Percentiles rank a stretch among this genome's conserved stretches.
Conservation (phyloP, 2,797 vertebrate genomes). For the Phylloscopus collybita region DNA sequence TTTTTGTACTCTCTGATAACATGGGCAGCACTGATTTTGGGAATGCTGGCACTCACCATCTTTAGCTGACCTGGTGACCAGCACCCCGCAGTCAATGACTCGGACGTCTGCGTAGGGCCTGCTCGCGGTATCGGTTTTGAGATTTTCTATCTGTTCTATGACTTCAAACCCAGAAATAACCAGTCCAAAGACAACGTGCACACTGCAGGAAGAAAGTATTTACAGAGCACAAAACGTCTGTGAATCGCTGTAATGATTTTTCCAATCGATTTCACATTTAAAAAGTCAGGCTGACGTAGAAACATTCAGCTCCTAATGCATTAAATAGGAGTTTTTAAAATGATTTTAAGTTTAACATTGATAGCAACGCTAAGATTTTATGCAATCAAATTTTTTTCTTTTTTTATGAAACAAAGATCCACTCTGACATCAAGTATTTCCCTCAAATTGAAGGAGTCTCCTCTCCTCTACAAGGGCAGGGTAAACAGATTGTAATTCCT, state of each 20-base stretch:
- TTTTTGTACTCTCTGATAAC: neutral
- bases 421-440: neutral
- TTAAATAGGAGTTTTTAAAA: neutral
- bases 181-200: conserved; percentile 96
- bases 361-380: neutral
- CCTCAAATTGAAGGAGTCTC: neutral
- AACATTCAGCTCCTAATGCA: neutral
- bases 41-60: conserved; percentile 79
- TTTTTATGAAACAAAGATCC: neutral
- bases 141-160: conserved; percentile 94
- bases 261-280: neutral
- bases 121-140: conserved; percentile 96
- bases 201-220: conserved; percentile 76
- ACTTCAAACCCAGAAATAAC: conserved; percentile 98
- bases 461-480: neutral
- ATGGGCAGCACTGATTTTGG: neutral
- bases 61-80: conserved; percentile 89
- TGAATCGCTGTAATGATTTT: neutral
- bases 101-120: conserved; percentile 95
- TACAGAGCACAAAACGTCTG: neutral
- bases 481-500: neutral
- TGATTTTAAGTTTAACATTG: neutral
- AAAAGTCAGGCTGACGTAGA: neutral
- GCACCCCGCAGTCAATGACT: conserved; percentile 94
- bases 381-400: neutral